A percentile compares a stretch with the other conserved stretches of the same genome.
These are phyloP conservation scores for Peromyscus aztecus DNA, from an alignment of 2,797 vertebrate genomes.

Conservation along the genomic window DNA sequence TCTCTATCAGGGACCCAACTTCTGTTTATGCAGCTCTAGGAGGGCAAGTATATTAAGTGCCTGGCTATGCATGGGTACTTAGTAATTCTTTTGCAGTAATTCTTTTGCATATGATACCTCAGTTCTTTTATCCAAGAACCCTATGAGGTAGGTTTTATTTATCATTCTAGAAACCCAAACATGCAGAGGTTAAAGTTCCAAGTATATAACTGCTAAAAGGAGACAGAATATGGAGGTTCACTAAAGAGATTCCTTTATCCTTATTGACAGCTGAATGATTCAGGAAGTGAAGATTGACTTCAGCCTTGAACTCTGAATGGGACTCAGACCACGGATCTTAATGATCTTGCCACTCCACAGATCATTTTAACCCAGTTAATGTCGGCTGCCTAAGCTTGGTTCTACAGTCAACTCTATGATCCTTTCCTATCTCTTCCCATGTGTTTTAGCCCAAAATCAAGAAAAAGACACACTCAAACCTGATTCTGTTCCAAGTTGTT, in stretches of 20 bases:
- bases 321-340: not conserved
- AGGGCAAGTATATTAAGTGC: not conserved
- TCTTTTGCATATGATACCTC: not conserved
- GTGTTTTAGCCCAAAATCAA: slow-evolving; percentile 19
- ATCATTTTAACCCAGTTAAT: not conserved
- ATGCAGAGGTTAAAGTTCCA: not conserved
- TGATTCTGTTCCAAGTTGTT: not conserved
- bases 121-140: not conserved
- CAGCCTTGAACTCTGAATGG: not conserved
- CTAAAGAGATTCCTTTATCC: not conserved
- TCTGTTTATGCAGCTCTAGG: not conserved
- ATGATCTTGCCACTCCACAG: not conserved
- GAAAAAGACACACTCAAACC: not conserved
- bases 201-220: not conserved
- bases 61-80: not conserved
- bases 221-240: not conserved
- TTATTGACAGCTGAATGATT: not conserved
- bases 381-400: not conserved
- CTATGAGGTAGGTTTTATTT: slow-evolving; percentile 26
- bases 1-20: not conserved
- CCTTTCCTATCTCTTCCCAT: not conserved
- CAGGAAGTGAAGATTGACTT: not conserved
- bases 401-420: not conserved
- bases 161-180: slow-evolving; percentile 40
- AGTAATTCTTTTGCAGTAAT: not conserved